phyloP scores from a whole-genome alignment of 1,140 invertebrate species.

The Drosophila baimaii region DNA sequence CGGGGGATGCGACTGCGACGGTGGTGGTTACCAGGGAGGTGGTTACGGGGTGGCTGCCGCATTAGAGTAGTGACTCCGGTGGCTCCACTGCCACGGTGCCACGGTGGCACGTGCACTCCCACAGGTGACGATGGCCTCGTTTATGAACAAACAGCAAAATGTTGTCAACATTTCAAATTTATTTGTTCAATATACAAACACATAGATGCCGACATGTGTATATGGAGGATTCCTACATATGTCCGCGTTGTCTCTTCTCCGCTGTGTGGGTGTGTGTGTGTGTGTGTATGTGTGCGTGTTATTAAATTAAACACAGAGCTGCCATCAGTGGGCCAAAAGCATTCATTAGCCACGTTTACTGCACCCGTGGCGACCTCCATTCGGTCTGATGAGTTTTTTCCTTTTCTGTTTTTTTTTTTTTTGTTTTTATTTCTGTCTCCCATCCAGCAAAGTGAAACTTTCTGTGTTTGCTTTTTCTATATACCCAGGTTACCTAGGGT shows the following conservation, averaged over 20 bases:
- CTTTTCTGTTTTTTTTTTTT: slow-evolving; percentile 30
- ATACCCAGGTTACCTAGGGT: slow-evolving; percentile 23
- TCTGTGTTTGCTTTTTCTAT: slow-evolving; percentile 56
- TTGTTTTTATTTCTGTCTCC: slow-evolving; percentile 30
- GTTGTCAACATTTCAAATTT: slow-evolving; percentile 83
- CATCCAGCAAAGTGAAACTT: slow-evolving; percentile 64
- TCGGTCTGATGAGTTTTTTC: slow-evolving; percentile 78
- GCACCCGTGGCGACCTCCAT: slow-evolving; percentile 81
- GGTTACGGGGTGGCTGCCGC: slow-evolving; percentile 10
- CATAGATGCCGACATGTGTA: slow-evolving; percentile 54
- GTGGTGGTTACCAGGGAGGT: slow-evolving; percentile 16
- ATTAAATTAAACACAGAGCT: slow-evolving; percentile 83
- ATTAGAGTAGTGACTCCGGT: slow-evolving; percentile 1
- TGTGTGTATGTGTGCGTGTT: slow-evolving; percentile 66
- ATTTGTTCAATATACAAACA: slow-evolving; percentile 79
- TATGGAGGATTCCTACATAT: slow-evolving; percentile 46
- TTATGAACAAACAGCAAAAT: slow-evolving; percentile 83
- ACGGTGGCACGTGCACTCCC: slow-evolving; percentile 64
- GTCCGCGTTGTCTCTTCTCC: slow-evolving; percentile 49
- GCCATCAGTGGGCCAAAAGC: slow-evolving; percentile 81
- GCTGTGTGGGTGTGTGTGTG: slow-evolving; percentile 11
- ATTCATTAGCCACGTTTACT: slow-evolving; percentile 83
- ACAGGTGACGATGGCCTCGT: slow-evolving; percentile 82
- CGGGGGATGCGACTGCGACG: slow-evolving; percentile 27
- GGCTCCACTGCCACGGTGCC: no score